Conservation (phyloP, 92 coral and sea anemone species). For the Galaxea fascicularis region DNA sequence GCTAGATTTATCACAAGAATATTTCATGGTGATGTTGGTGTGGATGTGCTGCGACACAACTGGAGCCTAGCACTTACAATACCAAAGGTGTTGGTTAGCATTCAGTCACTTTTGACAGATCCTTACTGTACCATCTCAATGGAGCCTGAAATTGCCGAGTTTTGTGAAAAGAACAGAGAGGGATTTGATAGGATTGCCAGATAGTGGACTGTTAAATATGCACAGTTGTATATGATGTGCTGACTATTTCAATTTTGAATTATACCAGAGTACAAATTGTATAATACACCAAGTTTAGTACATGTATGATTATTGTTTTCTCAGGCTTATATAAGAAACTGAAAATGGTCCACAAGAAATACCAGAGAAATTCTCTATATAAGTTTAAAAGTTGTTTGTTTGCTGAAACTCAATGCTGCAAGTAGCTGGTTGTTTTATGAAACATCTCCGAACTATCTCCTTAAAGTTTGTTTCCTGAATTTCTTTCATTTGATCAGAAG, state of each 20-base stretch:
- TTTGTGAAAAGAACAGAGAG: slow-evolving; percentile 68
- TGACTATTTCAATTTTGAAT: neutral
- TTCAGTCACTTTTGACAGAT: slow-evolving; percentile 78
- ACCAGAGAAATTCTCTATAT: slow-evolving; percentile 67
- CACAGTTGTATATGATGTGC: slow-evolving; percentile 49
- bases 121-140: slow-evolving; percentile 76
- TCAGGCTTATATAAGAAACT: slow-evolving; percentile 52
- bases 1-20: slow-evolving; percentile 76
- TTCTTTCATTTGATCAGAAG: no score
- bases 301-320: slow-evolving; percentile 3
- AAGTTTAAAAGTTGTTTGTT: slow-evolving; percentile 20
- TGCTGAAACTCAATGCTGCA: neutral
- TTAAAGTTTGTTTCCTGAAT: no score
- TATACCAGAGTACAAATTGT: slow-evolving; percentile 61
- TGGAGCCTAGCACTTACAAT: slow-evolving; percentile 78
- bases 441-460: no score
- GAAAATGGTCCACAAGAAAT: slow-evolving; percentile 50
- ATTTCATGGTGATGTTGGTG: slow-evolving; percentile 79
- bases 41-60: slow-evolving; percentile 67
- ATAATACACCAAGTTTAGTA: slow-evolving; percentile 57
- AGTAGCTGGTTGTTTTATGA: neutral
- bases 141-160: slow-evolving; percentile 72
- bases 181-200: slow-evolving; percentile 68
- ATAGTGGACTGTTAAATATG: slow-evolving; percentile 80
- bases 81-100: slow-evolving; percentile 76